These are phyloP conservation scores for Villa cingulata DNA, from an alignment of 2,888 invertebrate genomes.

Conservation along the genomic window DNA sequence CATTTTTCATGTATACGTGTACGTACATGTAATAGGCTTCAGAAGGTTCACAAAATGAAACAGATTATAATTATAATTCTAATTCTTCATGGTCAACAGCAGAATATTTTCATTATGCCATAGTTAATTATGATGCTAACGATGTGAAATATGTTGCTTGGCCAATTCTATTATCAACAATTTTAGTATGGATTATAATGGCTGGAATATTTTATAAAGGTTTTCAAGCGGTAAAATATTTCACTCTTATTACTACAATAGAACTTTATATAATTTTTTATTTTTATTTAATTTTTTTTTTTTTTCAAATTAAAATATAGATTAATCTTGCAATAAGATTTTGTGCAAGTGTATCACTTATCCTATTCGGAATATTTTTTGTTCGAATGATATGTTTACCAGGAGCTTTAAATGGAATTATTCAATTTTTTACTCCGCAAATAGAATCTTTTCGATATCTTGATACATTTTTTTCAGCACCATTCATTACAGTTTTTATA, in stretches of 20 bases:
- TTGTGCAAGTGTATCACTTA: background rate
- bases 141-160: background rate
- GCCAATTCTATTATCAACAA: background rate
- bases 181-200: constrained; percentile 44
- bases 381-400: background rate
- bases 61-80: background rate
- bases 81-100: constrained; percentile 17
- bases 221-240: background rate
- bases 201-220: background rate
- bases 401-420: background rate
- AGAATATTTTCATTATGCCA: constrained; percentile 28
- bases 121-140: background rate
- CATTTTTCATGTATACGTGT: too few species aligned
- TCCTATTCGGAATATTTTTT: background rate
- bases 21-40: too few species aligned
- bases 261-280: background rate
- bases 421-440: background rate
- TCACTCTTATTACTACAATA: constrained; percentile 48
- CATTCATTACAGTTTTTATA: constrained; percentile 45
- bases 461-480: constrained; percentile 7
- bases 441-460: background rate
- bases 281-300: background rate
- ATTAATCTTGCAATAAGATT: constrained; percentile 6
- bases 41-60: too few species aligned
- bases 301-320: too few species aligned